Base-by-base conservation (phyloP, 2,113 vertebrate genomes). In the Pygathrix nemaeus region DNA sequence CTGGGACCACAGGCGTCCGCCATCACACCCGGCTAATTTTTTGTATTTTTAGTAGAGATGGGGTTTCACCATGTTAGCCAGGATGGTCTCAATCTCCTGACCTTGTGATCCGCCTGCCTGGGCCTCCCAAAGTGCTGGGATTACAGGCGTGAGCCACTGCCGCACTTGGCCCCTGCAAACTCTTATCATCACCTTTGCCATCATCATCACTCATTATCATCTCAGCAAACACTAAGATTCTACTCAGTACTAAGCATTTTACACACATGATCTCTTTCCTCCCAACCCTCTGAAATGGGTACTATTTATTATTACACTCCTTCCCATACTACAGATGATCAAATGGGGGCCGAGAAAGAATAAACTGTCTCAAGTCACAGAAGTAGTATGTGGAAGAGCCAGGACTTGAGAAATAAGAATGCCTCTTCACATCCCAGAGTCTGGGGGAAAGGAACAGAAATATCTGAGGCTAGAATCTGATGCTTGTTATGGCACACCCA, bases 301-400 rank as follows among this genome's bases (percentile, higher is more conserved):
- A 68, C 35, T 92, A 25, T 23, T 85, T 80, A 84, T 93, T 90
- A 93, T 90, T 59, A 92, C 7, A 72, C 3, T 8, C 45, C 38
- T 87, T 52, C 48, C 52, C 61, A 59, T 52, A 45, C 40, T 50
- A 66, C 45, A 94, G 64, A 76, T 83, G 84, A 96, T 75, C 64
- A 96, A 83, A 93, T 3, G 66, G 61, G 94, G 89, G 75, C 66
- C 76, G 78, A 85, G 35, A 85, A 91, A 75, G 52, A 92, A 85
- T 61, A 32, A 40, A 64, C 50, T 86, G 85, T 55, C 11, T 80
- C 84, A 35, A 70, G 88, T 90, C 45, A 87, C 27, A 57, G 73
- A 92, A 85, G 40, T 32, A 88, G 18, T 59, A 72, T 27, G 72
- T 18, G 3, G 27, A 87, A 88, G 78, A 89, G 78, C 66, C 59